Conservation (phyloP, 2,113 vertebrate genomes). For the Anarrhichthys ocellatus region DNA sequence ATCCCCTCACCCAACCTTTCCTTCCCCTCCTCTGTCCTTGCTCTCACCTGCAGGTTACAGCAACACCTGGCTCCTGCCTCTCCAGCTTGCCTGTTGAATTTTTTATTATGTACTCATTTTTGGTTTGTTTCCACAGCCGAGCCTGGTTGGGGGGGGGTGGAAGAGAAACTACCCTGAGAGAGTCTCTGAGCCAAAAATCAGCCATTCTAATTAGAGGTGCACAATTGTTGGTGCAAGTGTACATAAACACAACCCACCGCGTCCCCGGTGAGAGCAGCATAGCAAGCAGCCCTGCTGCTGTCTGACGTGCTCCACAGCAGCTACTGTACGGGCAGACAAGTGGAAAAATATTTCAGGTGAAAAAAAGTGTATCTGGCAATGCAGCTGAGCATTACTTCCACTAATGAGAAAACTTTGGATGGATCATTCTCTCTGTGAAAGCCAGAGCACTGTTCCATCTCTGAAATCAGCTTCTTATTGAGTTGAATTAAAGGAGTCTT, state of each 20-base stretch:
- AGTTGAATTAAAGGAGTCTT: constrained; percentile 26
- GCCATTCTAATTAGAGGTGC: constrained; percentile 73
- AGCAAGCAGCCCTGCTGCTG: constrained; percentile 30
- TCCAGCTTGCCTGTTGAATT: constrained; percentile 69
- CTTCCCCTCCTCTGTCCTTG: constrained; percentile 36
- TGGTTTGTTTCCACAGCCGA: constrained; percentile 56
- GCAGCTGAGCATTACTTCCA: constrained; percentile 29
- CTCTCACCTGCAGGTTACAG: constrained; percentile 59
- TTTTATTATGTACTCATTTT: constrained; percentile 65
- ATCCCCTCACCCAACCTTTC: neutral
- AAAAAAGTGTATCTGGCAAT: constrained; percentile 13
- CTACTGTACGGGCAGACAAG: constrained; percentile 23
- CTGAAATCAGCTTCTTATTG: neutral
- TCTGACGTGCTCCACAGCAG: constrained; percentile 30
- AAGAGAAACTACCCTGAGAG: constrained; percentile 59
- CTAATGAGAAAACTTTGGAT: constrained; percentile 32
- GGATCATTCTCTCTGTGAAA: neutral
- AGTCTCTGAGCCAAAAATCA: constrained; percentile 54
- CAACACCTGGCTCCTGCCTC: constrained; percentile 60
- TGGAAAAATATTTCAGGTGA: constrained; percentile 41
- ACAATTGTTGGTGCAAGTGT: constrained; percentile 58
- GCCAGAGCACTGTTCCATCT: neutral
- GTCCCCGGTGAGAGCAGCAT: constrained; percentile 50
- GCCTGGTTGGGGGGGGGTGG: constrained; percentile 21
- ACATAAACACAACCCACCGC: constrained; percentile 50